Evolutionary conservation across 64 coral and sea anemone genomes (phyloP), one percentile per base, ranked within the genome.

Genomic region (Anthopleura sola): DNA sequence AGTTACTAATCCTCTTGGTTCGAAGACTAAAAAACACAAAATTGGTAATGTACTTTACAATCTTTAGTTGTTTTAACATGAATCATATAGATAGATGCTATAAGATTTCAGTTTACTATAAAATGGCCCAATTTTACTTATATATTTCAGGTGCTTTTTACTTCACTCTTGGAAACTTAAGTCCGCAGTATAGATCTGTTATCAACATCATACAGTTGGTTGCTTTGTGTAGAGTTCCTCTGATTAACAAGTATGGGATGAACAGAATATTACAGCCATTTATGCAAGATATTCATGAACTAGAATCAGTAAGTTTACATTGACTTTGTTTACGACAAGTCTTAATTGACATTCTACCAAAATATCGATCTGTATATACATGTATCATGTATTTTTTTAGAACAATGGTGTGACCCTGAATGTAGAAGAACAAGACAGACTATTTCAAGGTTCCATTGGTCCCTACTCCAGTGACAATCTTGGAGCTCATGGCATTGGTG

Each of bases 401-500:
- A 86, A 95, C 26, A 14, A n/a, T 85, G 89, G 93, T 85, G 85
- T 91, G 47, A 66, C 44, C 36, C 48, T 89, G 24, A 34, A 51
- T 3, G 53, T 91, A 24, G 88, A 94, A 64, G 82, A 58, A 38
- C 78, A 90, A 64, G 88, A 75, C 21, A 91, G 86, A 36, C 34
- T 68, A 7, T 86, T 95, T 39, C 62, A 75, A 83, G 93, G 89
- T 11, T 88, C 82, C 31, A 95, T 95, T 88, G 93, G 89, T 13
- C 93, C 93, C 19, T 95, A 88, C 50, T 86, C 89, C 5, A 71
- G 23, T 88, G 93, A 95, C 20, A 95, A 95, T 60, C 93, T 95
- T 82, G 93, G 93, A 6, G 86, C 89, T 51, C 93, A 91, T 76
- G 23, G 57, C 15, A n/a, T 95, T 83, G 93, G 93, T 19, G 89